These are phyloP conservation scores for Scarus forsteni DNA, from an alignment of 2,797 vertebrate genomes.

Conservation along the genomic window DNA sequence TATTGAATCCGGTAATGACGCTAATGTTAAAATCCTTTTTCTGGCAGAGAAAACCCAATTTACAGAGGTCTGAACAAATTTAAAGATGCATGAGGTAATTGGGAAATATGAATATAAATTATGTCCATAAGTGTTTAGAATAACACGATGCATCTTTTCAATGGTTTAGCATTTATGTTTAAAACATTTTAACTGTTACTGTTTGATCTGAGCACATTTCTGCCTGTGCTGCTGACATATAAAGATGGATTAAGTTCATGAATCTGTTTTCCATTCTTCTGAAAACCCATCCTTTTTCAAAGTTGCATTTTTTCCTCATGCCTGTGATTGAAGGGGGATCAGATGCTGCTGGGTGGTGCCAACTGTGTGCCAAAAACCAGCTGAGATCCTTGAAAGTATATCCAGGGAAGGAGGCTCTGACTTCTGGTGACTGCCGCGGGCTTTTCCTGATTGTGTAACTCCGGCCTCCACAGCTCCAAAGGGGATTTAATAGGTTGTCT, in stretches of 20 bases:
- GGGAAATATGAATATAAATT: too few species aligned
- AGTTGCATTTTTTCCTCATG: slow-evolving; percentile 38
- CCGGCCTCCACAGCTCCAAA: slow-evolving; percentile 63
- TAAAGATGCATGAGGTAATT: too few species aligned
- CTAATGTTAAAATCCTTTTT: too few species aligned
- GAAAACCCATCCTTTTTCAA: slow-evolving; percentile 28
- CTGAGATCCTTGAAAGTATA: slow-evolving; percentile 53
- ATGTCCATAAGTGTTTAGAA: too few species aligned
- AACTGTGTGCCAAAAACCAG: slow-evolving; percentile 55
- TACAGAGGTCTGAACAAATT: too few species aligned
- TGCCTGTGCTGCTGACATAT: slow-evolving; percentile 6
- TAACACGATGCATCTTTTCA: background rate
- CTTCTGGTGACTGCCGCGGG: slow-evolving; percentile 58
- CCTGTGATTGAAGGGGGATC: slow-evolving; percentile 51
- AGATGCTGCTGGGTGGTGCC: slow-evolving; percentile 56
- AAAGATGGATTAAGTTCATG: slow-evolving; percentile 15
- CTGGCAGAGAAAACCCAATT: too few species aligned
- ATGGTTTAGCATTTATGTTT: background rate
- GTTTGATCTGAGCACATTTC: background rate
- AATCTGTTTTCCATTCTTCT: slow-evolving; percentile 20
- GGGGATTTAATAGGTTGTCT: slow-evolving; percentile 72
- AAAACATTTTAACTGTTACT: background rate
- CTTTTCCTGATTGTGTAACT: slow-evolving; percentile 70
- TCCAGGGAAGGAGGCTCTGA: slow-evolving; percentile 49
- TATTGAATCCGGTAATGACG: too few species aligned